phyloP scores from a whole-genome alignment of 2,797 vertebrate genomes.

The Epinephelus coioides region DNA sequence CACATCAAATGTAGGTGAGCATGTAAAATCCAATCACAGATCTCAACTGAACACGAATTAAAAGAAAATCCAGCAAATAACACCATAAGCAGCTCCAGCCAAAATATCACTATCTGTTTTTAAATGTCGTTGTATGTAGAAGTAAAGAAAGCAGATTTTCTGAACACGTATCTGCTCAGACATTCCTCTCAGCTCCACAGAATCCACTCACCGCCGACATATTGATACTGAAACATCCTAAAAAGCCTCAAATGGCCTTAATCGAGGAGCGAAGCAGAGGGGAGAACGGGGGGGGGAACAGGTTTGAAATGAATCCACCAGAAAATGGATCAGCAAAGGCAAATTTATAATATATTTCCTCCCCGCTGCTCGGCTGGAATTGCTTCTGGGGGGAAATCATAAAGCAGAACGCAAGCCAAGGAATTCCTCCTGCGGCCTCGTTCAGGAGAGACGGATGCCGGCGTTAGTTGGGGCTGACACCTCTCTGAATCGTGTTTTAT shows the following conservation, averaged over 20 bases:
- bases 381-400: conserved; percentile 60
- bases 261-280: conserved; percentile 23
- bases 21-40: no score
- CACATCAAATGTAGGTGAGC: no score
- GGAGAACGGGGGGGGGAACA: conserved; percentile 6
- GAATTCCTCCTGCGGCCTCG: conserved; percentile 48
- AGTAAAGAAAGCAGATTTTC: not conserved
- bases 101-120: not conserved
- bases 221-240: conserved; percentile 53
- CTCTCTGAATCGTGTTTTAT: conserved; percentile 52
- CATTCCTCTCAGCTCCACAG: conserved; percentile 38
- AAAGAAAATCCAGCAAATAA: not conserved
- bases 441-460: conserved; percentile 58
- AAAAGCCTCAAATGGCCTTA: conserved; percentile 50
- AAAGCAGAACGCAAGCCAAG: conserved; percentile 47
- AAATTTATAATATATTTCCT: conserved; percentile 58
- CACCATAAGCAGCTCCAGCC: not conserved
- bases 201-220: conserved; percentile 43
- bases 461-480: conserved; percentile 60
- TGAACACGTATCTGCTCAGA: conserved; percentile 3
- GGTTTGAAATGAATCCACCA: conserved; percentile 47
- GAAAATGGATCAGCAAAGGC: conserved; percentile 61
- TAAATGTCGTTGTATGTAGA: not conserved
- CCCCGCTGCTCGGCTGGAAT: conserved; percentile 40
- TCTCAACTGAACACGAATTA: not conserved